A percentile compares a stretch with the other conserved stretches of the same genome.
Evolutionary conservation across 2,888 invertebrate species (phyloP).

Genomic region (Pseudococcus longispinus): DNA sequence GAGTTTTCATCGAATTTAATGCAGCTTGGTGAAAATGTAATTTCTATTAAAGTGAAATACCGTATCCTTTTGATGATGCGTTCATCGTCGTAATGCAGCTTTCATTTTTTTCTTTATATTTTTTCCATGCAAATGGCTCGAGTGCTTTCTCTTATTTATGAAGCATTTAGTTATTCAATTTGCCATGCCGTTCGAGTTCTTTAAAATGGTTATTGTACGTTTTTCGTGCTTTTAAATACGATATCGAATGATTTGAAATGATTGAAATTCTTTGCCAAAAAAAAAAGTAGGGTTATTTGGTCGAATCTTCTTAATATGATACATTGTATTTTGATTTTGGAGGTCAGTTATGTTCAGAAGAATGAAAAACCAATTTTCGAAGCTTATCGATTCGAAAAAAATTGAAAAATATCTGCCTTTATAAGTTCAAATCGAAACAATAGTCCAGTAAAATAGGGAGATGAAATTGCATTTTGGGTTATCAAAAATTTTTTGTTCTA

Average conservation of each 20-base stretch:
- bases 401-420: no score
- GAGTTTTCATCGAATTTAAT: slow-evolving; percentile 27
- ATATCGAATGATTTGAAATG: background rate
- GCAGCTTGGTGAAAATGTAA: slow-evolving; percentile 19
- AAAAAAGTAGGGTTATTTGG: background rate
- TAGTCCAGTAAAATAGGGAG: no score
- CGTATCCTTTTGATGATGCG: slow-evolving; percentile 36
- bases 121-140: slow-evolving; percentile 5
- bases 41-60: slow-evolving; percentile 32
- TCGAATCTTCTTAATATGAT: no score
- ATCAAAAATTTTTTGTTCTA: no score
- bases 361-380: no score
- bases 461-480: no score
- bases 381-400: no score
- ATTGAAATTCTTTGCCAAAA: background rate
- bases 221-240: slow-evolving; percentile 5
- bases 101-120: slow-evolving; percentile 4
- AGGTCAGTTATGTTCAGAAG: no score
- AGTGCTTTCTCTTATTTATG: slow-evolving; percentile 35
- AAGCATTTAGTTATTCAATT: slow-evolving; percentile 21
- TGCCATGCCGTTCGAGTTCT: background rate
- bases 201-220: background rate
- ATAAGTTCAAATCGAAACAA: no score
- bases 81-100: slow-evolving; percentile 7
- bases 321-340: no score